phyloP scores from a whole-genome alignment of 2,888 invertebrate species.

The Deilephila porcellus region DNA sequence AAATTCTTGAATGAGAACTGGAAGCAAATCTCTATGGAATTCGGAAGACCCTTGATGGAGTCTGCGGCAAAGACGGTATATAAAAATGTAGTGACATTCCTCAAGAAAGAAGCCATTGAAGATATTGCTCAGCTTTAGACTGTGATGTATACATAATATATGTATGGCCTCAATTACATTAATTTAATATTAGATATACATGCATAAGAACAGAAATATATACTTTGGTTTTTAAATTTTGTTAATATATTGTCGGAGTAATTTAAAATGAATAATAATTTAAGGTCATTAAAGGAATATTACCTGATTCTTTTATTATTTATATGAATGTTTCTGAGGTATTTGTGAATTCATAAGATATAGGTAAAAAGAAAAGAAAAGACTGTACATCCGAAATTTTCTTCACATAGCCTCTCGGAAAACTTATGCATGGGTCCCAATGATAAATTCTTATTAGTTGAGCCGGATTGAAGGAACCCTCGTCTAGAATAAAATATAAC shows the following conservation, averaged over 20 bases:
- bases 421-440: no score
- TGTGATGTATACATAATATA: neutral
- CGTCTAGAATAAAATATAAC: no score
- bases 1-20: constrained; percentile 70
- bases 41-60: constrained; percentile 67
- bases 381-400: no score
- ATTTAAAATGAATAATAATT: neutral
- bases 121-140: constrained; percentile 54
- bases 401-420: no score
- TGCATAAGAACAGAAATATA: no score
- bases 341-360: no score
- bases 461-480: no score
- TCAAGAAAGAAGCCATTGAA: constrained; percentile 55
- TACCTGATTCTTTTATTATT: neutral
- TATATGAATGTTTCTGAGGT: neutral
- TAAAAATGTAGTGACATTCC: constrained; percentile 55
- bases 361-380: no score
- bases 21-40: constrained; percentile 64
- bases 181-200: no score
- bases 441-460: no score
- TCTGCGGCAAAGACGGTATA: constrained; percentile 56
- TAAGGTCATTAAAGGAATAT: neutral
- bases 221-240: no score
- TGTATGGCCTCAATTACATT: neutral
- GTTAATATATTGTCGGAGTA: neutral